These are phyloP conservation scores for Mesochorus sp. DNA, from an alignment of 2,888 invertebrate species.

Conservation along the genomic window DNA sequence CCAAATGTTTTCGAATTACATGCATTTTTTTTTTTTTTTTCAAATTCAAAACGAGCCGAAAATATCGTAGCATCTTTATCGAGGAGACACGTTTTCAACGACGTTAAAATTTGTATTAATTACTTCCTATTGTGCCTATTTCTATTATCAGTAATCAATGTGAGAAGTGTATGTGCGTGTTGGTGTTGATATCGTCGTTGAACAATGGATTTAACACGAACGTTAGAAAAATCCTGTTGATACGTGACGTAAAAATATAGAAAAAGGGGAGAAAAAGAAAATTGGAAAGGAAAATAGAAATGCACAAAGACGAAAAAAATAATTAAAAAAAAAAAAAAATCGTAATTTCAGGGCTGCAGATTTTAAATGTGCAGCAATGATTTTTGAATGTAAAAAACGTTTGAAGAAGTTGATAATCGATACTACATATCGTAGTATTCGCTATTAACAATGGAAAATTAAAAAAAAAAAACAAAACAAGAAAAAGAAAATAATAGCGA, in stretches of 20 bases:
- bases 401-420: conserved; percentile 33
- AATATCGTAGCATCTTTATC: conserved; percentile 62
- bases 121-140: conserved; percentile 78
- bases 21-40: not conserved
- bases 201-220: conserved; percentile 54
- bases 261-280: conserved; percentile 6
- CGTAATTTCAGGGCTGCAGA: too few species aligned
- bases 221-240: conserved; percentile 44
- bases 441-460: conserved; percentile 41
- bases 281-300: conserved; percentile 24
- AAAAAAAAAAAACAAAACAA: conserved; percentile 19
- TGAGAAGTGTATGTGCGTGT: conserved; percentile 66
- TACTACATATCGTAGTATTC: conserved; percentile 46
- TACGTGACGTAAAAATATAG: conserved; percentile 30
- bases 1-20: conserved; percentile 10
- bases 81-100: conserved; percentile 46
- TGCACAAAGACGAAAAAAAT: conserved; percentile 11
- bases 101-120: conserved; percentile 65
- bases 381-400: conserved; percentile 19
- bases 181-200: conserved; percentile 68
- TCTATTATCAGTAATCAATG: conserved; percentile 71
- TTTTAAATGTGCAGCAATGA: conserved; percentile 7
- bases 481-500: conserved; percentile 32
- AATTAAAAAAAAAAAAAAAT: not conserved
- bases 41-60: conserved; percentile 21